A percentile compares a stretch with the other conserved stretches of the same genome.
Evolutionary conservation across 1,140 invertebrate genomes (phyloP).

Genomic region (Zaprionus kolodkinae): DNA sequence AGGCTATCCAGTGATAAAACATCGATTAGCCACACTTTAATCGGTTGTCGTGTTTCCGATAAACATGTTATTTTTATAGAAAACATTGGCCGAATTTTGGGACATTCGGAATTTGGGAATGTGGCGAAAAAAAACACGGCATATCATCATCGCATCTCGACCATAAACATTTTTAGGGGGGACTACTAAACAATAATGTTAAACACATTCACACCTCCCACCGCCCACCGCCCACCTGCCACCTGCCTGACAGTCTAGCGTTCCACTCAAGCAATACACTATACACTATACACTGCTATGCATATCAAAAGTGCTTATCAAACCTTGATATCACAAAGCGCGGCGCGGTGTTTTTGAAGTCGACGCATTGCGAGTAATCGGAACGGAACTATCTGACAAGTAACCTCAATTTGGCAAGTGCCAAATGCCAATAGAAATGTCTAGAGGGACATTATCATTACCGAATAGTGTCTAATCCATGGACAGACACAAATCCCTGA

Average conservation of each 20-base stretch:
- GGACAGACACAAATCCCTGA: neutral
- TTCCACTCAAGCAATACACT: neutral
- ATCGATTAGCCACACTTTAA: slow-evolving; percentile 8
- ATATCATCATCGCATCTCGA: slow-evolving; percentile 8
- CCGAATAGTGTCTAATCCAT: slow-evolving; percentile 11
- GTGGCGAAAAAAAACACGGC: slow-evolving; percentile 5
- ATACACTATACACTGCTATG: slow-evolving; percentile 1
- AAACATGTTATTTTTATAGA: slow-evolving; percentile 15
- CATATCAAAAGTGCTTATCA: slow-evolving; percentile 47
- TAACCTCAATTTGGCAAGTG: slow-evolving; percentile 7
- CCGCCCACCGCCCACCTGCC: neutral
- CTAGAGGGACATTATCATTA: slow-evolving; percentile 8
- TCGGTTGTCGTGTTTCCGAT: slow-evolving; percentile 15
- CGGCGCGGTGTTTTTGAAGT: slow-evolving; percentile 50
- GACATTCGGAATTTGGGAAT: slow-evolving; percentile 4
- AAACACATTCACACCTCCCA: neutral
- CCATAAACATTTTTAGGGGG: slow-evolving; percentile 6
- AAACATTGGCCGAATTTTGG: slow-evolving; percentile 3
- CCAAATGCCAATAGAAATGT: neutral
- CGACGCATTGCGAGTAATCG: slow-evolving; percentile 5
- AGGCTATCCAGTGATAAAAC: neutral
- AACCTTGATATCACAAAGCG: slow-evolving; percentile 15
- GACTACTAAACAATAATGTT: slow-evolving; percentile 11
- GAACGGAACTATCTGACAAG: slow-evolving; percentile 22
- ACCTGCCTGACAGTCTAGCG: neutral